phyloP scores from a whole-genome alignment of 2,113 vertebrate species.

The Pedetes capensis region DNA sequence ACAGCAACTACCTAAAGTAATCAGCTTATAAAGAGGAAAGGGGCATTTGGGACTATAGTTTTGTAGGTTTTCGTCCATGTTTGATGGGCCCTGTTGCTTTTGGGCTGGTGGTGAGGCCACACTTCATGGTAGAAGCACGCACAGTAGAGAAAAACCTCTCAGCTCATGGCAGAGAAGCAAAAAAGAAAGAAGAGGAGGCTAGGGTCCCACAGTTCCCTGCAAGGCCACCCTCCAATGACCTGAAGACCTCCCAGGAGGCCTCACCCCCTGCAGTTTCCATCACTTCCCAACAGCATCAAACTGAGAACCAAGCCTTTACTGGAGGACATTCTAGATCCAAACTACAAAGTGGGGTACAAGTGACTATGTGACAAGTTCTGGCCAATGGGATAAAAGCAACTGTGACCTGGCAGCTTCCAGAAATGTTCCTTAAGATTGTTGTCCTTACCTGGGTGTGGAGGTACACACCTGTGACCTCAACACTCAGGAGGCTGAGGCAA shows the following conservation, averaged over 20 bases:
- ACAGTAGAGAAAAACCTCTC: too few relatives aligned
- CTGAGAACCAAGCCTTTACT: neutral
- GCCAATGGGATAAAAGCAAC: neutral
- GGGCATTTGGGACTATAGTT: neutral
- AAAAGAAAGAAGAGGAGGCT: neutral
- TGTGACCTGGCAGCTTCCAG: neutral
- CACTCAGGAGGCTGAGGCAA: too few relatives aligned
- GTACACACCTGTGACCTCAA: too few relatives aligned
- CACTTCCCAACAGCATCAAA: neutral
- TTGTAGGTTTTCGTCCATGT: neutral
- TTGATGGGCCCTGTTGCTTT: neutral
- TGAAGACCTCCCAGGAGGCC: neutral
- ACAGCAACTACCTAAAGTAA: neutral
- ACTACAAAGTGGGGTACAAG: neutral
- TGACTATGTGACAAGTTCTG: neutral
- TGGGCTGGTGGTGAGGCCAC: neutral
- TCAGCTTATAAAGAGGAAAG: neutral
- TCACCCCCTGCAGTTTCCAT: neutral
- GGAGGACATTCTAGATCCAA: neutral
- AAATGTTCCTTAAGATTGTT: neutral
- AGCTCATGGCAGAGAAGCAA: neutral
- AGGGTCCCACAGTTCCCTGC: neutral
- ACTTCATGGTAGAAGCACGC: neutral
- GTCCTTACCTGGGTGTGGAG: neutral
- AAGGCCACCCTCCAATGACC: neutral